Percentiles rank a stretch among this genome's conserved stretches.
phyloP scores from a whole-genome alignment of 2,888 invertebrate genomes.

The Platycheirus albimanus region DNA sequence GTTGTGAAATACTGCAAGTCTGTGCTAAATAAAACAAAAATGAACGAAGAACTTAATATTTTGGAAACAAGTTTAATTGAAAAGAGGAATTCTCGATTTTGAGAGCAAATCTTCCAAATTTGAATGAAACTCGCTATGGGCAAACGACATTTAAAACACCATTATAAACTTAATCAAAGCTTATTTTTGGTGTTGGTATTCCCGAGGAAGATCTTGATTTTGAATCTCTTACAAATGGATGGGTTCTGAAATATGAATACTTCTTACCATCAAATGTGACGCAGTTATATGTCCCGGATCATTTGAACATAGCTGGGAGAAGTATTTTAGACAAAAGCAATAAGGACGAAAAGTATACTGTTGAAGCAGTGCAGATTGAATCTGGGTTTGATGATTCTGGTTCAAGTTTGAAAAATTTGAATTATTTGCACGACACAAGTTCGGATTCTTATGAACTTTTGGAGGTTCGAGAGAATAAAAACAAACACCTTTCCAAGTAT shows the following conservation, averaged over 20 bases:
- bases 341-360: slow-evolving; percentile 33
- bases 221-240: slow-evolving; percentile 61
- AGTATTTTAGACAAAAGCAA: slow-evolving; percentile 44
- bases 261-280: slow-evolving; percentile 65
- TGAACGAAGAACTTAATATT: too few relatives aligned
- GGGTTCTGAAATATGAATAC: slow-evolving; percentile 67
- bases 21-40: too few relatives aligned
- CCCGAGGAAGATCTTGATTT: slow-evolving; percentile 54
- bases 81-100: too few relatives aligned
- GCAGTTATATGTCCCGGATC: slow-evolving; percentile 69
- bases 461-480: slow-evolving; percentile 15
- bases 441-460: slow-evolving; percentile 41
- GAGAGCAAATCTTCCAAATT: too few relatives aligned
- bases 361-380: slow-evolving; percentile 42
- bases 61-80: too few relatives aligned
- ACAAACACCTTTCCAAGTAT: slow-evolving; percentile 76
- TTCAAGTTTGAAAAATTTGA: background rate
- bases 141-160: too few relatives aligned
- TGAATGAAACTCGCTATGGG: too few relatives aligned
- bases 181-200: slow-evolving; percentile 67
- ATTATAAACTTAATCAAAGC: slow-evolving; percentile 19
- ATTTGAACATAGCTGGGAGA: slow-evolving; percentile 49
- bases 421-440: slow-evolving; percentile 18
- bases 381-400: slow-evolving; percentile 34
- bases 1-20: too few relatives aligned